Base-by-base conservation (phyloP, 2,797 vertebrate species). In the Syngnathus acus region DNA sequence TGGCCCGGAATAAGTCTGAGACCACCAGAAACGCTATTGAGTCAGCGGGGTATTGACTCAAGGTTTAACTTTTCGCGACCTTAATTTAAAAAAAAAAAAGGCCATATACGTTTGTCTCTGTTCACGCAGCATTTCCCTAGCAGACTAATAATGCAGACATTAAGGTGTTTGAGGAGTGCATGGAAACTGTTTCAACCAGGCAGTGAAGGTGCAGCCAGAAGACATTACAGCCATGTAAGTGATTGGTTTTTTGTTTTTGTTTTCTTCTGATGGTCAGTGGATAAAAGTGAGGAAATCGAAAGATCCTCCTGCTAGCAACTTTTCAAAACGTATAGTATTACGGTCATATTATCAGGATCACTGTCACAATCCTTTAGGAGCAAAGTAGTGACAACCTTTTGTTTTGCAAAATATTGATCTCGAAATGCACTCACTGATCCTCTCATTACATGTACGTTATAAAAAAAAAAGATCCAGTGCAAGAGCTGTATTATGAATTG, bases 201-300 rank as follows among this genome's bases (percentile, higher is more conserved):
- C 77, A 72, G 71, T 23, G 77, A 82, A 7, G 75, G 69, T 74
- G 75, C 81, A 62, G 62, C 70, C 65, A 76, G 84, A 74, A 75
- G 84, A 74, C 45, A 51, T n/a, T 84, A 86, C 37, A 84, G 82
- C 66, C 55, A 72, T 62, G 91, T 92, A 82, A 92, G 91, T 90
- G 9, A 61, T 23, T 23, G 21, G 4, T 26, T n/a, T 0, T 42
- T 40, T 39, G 1, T 4, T 17, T 11, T 1, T 6, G 38, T 19
- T 19, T 58, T 16, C 1, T 3, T 2, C 3, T 14, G 57, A 59
- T n/a, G 37, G 55, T 57, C 26, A 58, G 37, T 37, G 6, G 53
- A 55, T 11, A 55, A 60, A 39, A 40, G 9, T 19, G 38, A n/a
- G 11, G 38, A 39, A 19, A 60, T 60, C 6, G 9, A 54, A 21